Base-by-base conservation (phyloP, 2,113 vertebrate species). In the Ia io region DNA sequence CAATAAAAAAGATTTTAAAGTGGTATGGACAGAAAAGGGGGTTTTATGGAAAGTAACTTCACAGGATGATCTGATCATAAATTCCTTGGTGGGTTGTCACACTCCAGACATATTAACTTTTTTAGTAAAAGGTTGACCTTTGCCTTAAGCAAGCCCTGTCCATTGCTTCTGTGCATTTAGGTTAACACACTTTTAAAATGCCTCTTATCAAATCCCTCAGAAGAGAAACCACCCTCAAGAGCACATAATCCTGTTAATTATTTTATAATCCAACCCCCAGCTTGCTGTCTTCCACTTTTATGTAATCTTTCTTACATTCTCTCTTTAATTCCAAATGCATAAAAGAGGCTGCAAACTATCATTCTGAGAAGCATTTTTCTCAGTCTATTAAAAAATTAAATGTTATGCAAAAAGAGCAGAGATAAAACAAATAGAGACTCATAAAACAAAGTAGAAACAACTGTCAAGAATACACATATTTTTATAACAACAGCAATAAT, bases 371-470 rank as follows among this genome's bases (percentile, higher is more conserved):
- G 56, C 6, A 63, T 32, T 63, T 63, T 83, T 83, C 37, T 44
- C 56, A 82, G 9, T 82, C 16, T 30, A 17, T 96, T 88, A 88
- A 6, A 65, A 96, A 93, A 71, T 85, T 94, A 90, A 87, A 93
- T n/a, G 79, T 56, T 85, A 80, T 32, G 6, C 73, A 94, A 88
- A 88, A 8, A 96, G 6, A 9, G 25, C 30, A 71, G 16, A 92
- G 76, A 92, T 69, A 63, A 88, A 92, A 84, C 30, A 95, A 94
- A 65, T 5, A 78, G 35, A 96, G 20, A 84, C 25, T 65, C 73
- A 80, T 80, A 91, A 93, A 93, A 74, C 70, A 88, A 89, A 80
- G 51, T 8, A 88, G 49, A 93, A 80, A 80, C 28, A 90, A 93
- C 4, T 93, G 56, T 79, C 74, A 94, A 70, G 70, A 59, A 94